Percentiles rank a stretch among this genome's conserved stretches.
These are phyloP conservation scores for Sphaerophoria rueppellii DNA, from an alignment of 2,888 invertebrate species.

Conservation along the genomic window DNA sequence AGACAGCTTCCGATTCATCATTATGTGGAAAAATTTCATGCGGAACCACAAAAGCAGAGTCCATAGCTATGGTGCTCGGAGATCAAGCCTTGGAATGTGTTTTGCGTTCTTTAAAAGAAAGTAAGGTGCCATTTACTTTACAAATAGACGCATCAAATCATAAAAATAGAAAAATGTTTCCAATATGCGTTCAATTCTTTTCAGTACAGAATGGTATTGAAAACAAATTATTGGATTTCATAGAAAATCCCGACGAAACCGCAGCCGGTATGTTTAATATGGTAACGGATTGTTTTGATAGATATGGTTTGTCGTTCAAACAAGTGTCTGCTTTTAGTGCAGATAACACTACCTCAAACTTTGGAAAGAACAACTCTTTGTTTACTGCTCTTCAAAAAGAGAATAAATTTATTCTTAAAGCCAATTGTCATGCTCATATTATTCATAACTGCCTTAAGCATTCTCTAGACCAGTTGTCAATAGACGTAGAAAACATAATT, in stretches of 20 bases:
- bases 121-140: constrained; percentile 23
- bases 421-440: constrained; percentile 45
- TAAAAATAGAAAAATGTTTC: constrained; percentile 37
- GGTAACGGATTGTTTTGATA: too few relatives aligned
- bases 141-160: constrained; percentile 33
- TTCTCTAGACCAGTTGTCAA: constrained; percentile 36
- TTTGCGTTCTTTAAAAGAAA: constrained; percentile 20
- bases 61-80: constrained; percentile 23
- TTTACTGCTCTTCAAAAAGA: too few relatives aligned
- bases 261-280: too few relatives aligned
- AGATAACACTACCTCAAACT: too few relatives aligned
- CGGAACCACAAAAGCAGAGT: constrained; percentile 31
- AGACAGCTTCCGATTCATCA: constrained; percentile 13
- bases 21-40: constrained; percentile 29
- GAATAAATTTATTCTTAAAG: constrained; percentile 31
- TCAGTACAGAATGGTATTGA: too few relatives aligned
- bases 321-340: too few relatives aligned
- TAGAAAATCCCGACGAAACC: too few relatives aligned
- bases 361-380: too few relatives aligned
- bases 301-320: too few relatives aligned
- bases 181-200: too few relatives aligned
- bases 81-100: constrained; percentile 11
- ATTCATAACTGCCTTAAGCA: constrained; percentile 4
- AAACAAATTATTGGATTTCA: too few relatives aligned
- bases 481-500: constrained; percentile 40